These are phyloP conservation scores for Eudorcas thomsonii DNA, from an alignment of 2,113 vertebrate species.

Conservation along the genomic window DNA sequence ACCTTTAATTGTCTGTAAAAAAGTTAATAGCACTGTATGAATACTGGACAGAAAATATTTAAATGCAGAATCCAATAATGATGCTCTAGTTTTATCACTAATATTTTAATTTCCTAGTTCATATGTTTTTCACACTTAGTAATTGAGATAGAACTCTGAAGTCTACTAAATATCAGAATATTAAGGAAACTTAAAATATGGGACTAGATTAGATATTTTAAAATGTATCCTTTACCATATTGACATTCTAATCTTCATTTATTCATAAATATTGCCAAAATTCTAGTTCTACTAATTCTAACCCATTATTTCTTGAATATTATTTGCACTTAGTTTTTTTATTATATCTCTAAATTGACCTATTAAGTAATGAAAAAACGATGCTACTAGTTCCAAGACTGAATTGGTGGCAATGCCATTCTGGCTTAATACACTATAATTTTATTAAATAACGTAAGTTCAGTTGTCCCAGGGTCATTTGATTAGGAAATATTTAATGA, in stretches of 20 bases:
- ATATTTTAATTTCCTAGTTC: not conserved
- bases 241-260: constrained; percentile 13
- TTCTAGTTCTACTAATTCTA: not conserved
- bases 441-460: constrained; percentile 64
- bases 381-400: not conserved
- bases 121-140: not conserved
- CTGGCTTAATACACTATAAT: not conserved
- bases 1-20: not conserved
- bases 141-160: not conserved
- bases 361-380: constrained; percentile 25
- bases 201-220: not conserved
- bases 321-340: not conserved
- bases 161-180: not conserved
- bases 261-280: not conserved
- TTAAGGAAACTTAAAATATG: not conserved
- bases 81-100: not conserved
- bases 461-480: constrained; percentile 31
- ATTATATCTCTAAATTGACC: not conserved
- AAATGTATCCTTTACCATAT: not conserved
- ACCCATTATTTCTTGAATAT: constrained; percentile 37
- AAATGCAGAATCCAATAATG: not conserved
- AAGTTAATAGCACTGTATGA: not conserved
- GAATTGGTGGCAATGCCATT: constrained; percentile 24
- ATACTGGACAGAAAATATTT: not conserved
- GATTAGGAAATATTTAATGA: constrained; percentile 67